These are phyloP conservation scores for Acanthisitta chloris DNA, from an alignment of 2,113 vertebrate species.

Conservation along the genomic window DNA sequence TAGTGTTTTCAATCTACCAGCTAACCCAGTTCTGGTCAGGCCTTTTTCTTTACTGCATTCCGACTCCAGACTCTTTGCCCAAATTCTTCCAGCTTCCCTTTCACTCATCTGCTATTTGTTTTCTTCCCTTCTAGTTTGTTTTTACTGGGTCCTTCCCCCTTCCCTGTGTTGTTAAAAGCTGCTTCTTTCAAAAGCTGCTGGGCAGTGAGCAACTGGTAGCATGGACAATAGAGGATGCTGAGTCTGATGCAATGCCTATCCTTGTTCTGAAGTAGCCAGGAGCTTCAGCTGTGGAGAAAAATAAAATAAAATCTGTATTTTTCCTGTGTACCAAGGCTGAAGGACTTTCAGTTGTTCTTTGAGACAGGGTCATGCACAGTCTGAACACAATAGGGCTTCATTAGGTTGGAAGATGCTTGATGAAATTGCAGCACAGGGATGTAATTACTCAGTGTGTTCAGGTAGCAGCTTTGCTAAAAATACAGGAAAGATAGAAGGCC, in stretches of 20 bases:
- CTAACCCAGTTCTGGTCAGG: neutral
- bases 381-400: neutral
- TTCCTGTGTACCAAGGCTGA: neutral
- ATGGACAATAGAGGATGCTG: neutral
- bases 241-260: neutral
- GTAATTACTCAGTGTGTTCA: neutral
- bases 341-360: neutral
- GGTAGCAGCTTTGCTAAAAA: constrained; percentile 9
- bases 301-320: neutral
- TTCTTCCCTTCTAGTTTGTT: neutral
- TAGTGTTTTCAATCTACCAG: neutral
- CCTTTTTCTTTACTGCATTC: neutral
- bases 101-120: neutral
- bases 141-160: neutral
- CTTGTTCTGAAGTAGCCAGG: neutral
- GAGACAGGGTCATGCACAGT: neutral
- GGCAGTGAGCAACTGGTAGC: neutral
- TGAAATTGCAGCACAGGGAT: neutral
- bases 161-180: neutral
- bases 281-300: neutral
- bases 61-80: neutral
- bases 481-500: neutral
- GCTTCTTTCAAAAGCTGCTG: neutral
- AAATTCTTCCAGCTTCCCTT: neutral
- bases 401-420: neutral